Evolutionary conservation across 2,113 vertebrate species (phyloP), one percentile per base, ranked within the genome.

Genomic region (Oncorhynchus nerka): DNA sequence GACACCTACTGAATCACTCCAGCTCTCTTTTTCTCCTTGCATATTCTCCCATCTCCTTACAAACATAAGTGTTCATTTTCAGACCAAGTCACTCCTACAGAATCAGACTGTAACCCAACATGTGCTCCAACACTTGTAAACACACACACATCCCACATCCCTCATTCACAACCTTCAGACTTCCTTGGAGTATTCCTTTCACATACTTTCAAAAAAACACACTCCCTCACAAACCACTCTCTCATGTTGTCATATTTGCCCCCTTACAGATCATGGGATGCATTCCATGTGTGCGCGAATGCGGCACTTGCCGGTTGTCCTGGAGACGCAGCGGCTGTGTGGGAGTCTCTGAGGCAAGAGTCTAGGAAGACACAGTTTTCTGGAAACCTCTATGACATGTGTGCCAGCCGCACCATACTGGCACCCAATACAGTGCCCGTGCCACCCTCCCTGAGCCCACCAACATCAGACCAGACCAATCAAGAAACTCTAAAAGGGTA

Each of bases 291-390:
- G 74, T 99, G 97, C 15, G 96, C 95, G 79, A 96, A 91, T 9
- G 83, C 84, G 4, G 95, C 96, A 32, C 87, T 99, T 61, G 93
- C 89, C 0, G 91, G 92, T 32, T 98, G 97, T 83, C 96, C 95
- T 0, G 94, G 96, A 74, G 95, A 97, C 55, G 94, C 96, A 0
- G 94, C 96, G 0, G 92, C 95, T 0, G 93, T 97, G 51, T 99
- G 97, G 97, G 95, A 97, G 75, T 98, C 96, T 3, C 92, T 98
- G 69, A 93, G 95, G 64, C 93, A 94, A 85, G 96, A 99, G 75
- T 97, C 96, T 75, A 93, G 93, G 80, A 95, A 94, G 87, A 94
- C 94, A 16, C 93, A 95, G 49, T 96, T 96, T 87, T 95, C 95
- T 5, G 95, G 96, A 67, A 98, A 98, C 85, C 94, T 99, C 62